phyloP scores from a whole-genome alignment of 2,113 vertebrate genomes.

The Beaufortia kweichowensis region DNA sequence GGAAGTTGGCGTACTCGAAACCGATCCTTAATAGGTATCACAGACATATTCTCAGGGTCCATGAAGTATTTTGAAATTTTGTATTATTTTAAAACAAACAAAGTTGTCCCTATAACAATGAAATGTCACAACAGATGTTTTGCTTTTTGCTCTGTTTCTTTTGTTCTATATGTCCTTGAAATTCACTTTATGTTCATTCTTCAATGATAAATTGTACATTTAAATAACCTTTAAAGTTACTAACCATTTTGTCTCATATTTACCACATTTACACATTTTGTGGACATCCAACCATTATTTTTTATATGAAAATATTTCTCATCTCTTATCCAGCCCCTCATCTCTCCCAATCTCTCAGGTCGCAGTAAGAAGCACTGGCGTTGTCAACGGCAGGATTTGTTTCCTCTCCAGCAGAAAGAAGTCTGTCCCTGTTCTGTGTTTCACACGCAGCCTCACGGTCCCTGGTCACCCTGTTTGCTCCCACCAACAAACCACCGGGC shows the following conservation, averaged over 20 bases:
- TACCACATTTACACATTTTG: too few species aligned
- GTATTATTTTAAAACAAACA: too few species aligned
- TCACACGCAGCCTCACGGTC: slow-evolving; percentile 77
- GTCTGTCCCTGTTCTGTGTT: slow-evolving; percentile 66
- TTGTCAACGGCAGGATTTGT: slow-evolving; percentile 76
- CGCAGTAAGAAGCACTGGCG: slow-evolving; percentile 83
- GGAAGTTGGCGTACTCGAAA: slow-evolving; percentile 71
- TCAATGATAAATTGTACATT: too few species aligned
- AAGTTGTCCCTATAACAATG: too few species aligned
- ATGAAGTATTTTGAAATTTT: not conserved
- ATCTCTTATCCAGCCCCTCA: not conserved
- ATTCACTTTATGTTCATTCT: too few species aligned
- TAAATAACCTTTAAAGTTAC: too few species aligned
- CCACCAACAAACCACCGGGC: slow-evolving; percentile 43
- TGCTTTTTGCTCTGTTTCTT: too few species aligned
- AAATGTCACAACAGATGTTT: too few species aligned
- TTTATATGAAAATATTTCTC: not conserved
- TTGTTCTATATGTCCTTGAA: too few species aligned
- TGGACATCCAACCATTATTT: not conserved
- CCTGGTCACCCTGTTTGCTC: slow-evolving; percentile 83
- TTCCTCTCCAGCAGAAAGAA: slow-evolving; percentile 72
- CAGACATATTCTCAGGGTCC: not conserved
- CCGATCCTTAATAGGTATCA: slow-evolving; percentile 78
- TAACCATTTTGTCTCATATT: too few species aligned
- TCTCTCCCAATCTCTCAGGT: slow-evolving; percentile 52